Evolutionary conservation across 2,888 invertebrate species (phyloP).

Genomic region (Brachylomia viminalis): DNA sequence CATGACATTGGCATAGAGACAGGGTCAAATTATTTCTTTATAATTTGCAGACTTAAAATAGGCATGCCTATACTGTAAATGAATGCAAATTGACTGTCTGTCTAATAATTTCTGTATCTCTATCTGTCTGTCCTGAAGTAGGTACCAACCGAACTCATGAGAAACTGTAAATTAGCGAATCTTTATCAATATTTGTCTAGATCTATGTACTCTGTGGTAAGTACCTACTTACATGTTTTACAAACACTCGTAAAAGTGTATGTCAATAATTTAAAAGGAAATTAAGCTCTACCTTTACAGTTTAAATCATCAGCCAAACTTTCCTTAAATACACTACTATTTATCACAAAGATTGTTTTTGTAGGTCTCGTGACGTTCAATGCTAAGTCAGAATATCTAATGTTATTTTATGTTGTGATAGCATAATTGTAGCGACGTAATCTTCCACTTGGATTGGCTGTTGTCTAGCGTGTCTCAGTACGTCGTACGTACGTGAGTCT

Average conservation of each 20-base stretch:
- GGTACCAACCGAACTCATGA: background rate
- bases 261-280: constrained; percentile 22
- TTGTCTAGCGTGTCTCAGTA: background rate
- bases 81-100: background rate
- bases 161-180: constrained; percentile 1
- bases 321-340: background rate
- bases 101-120: background rate
- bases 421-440: constrained; percentile 48
- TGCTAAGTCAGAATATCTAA: constrained; percentile 43
- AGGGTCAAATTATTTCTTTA: constrained; percentile 16
- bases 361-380: constrained; percentile 14
- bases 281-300: background rate
- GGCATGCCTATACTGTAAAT: background rate
- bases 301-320: constrained; percentile 11
- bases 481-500: constrained; percentile 32
- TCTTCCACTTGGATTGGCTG: constrained; percentile 40
- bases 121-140: no score
- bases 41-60: background rate
- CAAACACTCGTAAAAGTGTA: constrained; percentile 23
- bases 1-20: constrained; percentile 2
- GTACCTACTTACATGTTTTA: constrained; percentile 23
- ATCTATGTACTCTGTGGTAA: constrained; percentile 1
- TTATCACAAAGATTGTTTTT: background rate
- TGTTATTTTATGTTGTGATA: constrained; percentile 27
- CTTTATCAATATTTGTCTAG: constrained; percentile 13